A percentile compares a stretch with the other conserved stretches of the same genome.
phyloP scores from a whole-genome alignment of 2,888 invertebrate species.

The Lycophotia porphyrea region DNA sequence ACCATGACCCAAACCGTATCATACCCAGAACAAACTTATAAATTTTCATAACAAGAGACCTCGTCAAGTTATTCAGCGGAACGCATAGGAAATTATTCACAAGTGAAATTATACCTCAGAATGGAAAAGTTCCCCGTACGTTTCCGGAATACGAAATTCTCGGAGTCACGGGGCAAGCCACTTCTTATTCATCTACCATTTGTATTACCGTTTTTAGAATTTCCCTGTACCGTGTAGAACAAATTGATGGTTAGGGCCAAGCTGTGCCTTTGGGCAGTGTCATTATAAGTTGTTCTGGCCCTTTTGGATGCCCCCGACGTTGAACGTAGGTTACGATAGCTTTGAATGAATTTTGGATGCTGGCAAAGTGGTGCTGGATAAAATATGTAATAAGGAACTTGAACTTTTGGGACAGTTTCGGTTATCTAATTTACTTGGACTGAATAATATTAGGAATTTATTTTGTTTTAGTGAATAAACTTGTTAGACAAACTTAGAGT shows the following conservation, averaged over 20 bases:
- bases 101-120: slow-evolving; percentile 75
- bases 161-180: slow-evolving; percentile 61
- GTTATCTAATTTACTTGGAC: slow-evolving; percentile 42
- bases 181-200: slow-evolving; percentile 68
- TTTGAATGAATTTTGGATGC: slow-evolving; percentile 52
- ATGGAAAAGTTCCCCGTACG: slow-evolving; percentile 71
- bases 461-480: slow-evolving; percentile 16
- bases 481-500: neutral
- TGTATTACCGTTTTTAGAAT: slow-evolving; percentile 62
- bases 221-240: slow-evolving; percentile 53
- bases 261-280: slow-evolving; percentile 46
- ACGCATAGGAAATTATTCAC: slow-evolving; percentile 74
- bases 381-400: slow-evolving; percentile 35
- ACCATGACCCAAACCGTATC: slow-evolving; percentile 54
- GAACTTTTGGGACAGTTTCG: slow-evolving; percentile 38
- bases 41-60: slow-evolving; percentile 67
- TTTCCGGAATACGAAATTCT: slow-evolving; percentile 63
- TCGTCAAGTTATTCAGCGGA: slow-evolving; percentile 70
- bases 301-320: slow-evolving; percentile 9
- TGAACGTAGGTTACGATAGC: slow-evolving; percentile 29
- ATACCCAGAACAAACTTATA: slow-evolving; percentile 61
- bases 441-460: slow-evolving; percentile 17
- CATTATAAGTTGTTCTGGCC: slow-evolving; percentile 46
- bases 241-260: slow-evolving; percentile 63
- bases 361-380: slow-evolving; percentile 44